A percentile compares a stretch with the other conserved stretches of the same genome.
phyloP scores from a whole-genome alignment of 2,113 vertebrate species.

The Chionis minor region DNA sequence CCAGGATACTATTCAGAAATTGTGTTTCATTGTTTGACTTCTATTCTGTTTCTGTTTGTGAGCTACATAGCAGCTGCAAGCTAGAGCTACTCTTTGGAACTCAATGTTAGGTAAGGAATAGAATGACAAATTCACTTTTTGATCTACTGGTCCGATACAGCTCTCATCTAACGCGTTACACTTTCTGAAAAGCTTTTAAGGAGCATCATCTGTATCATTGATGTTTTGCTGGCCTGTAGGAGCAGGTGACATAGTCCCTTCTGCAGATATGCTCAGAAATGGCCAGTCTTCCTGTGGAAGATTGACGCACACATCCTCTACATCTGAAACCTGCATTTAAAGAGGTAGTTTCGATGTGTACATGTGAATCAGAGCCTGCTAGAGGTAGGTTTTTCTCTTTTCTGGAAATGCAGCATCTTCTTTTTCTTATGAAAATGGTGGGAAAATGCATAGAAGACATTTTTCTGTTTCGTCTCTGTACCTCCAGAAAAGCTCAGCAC shows the following conservation, averaged over 20 bases:
- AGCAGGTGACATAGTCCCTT: not conserved
- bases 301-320: not conserved
- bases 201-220: accelerated
- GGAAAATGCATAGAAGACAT: not conserved
- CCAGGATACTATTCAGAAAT: not conserved
- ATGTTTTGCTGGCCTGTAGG: not conserved
- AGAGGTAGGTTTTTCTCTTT: not conserved
- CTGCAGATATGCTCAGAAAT: not conserved
- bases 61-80: not conserved
- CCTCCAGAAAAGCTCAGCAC: not conserved
- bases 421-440: not conserved
- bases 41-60: not conserved
- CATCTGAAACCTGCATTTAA: not conserved
- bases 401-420: not conserved
- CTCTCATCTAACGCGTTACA: not conserved
- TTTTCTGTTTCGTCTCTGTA: not conserved
- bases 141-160: not conserved
- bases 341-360: not conserved
- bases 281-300: not conserved
- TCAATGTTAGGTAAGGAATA: not conserved
- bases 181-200: not conserved
- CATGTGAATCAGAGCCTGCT: not conserved
- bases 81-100: not conserved
- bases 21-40: not conserved
- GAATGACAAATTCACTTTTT: not conserved